A percentile compares a stretch with the other conserved stretches of the same genome.
phyloP scores from a whole-genome alignment of 2,888 invertebrate genomes.

The Scaptomyza tumidula region DNA sequence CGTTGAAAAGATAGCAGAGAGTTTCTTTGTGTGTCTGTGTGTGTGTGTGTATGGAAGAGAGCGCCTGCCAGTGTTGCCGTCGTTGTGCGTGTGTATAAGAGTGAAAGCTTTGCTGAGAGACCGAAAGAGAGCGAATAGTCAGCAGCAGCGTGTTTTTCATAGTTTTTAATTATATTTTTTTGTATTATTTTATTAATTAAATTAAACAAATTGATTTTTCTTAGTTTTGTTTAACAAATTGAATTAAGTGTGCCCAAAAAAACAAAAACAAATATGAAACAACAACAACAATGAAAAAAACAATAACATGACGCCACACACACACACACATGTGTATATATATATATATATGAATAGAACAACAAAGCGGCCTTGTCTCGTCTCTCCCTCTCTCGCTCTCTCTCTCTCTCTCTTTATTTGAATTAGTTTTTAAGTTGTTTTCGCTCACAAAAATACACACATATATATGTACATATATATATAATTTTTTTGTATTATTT shows the following conservation, averaged over 20 bases:
- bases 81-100: conserved; percentile 33
- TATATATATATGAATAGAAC: neutral
- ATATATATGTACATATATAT: no score
- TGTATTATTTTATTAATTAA: neutral
- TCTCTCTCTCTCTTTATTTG: neutral
- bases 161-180: neutral
- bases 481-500: conserved; percentile 3
- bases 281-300: conserved; percentile 17
- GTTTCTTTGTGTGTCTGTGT: conserved; percentile 9
- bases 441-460: no score
- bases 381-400: conserved; percentile 26
- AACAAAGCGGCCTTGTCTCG: conserved; percentile 70
- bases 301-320: conserved; percentile 30
- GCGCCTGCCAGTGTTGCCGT: conserved; percentile 5
- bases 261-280: neutral
- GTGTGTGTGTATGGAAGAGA: conserved; percentile 14
- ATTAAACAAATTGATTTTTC: neutral
- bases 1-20: conserved; percentile 60
- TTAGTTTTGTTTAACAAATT: no score
- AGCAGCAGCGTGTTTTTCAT: conserved; percentile 3
- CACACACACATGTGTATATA: conserved; percentile 1
- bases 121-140: neutral
- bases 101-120: conserved; percentile 48
- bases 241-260: neutral
- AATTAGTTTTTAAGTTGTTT: conserved; percentile 23